Conservation (phyloP, 2,113 vertebrate genomes). For the Phylloscopus trochiloides region DNA sequence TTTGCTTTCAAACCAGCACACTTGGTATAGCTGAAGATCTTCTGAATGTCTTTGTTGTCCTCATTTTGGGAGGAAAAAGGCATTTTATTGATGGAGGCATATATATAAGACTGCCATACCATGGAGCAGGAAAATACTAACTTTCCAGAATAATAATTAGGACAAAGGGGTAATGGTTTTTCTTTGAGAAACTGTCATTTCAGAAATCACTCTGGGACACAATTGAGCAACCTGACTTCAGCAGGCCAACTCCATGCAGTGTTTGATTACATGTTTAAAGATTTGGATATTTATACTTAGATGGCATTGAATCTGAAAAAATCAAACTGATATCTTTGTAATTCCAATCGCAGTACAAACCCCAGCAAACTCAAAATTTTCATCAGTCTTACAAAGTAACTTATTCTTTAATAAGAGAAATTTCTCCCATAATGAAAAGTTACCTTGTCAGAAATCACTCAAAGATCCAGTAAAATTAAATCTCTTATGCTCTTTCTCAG, state of each 20-base stretch:
- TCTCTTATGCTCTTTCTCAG: background rate
- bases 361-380: background rate
- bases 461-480: background rate
- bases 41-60: background rate
- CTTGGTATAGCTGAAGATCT: background rate
- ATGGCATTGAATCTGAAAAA: background rate
- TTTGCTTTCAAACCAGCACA: too few species aligned
- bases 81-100: background rate
- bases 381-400: background rate
- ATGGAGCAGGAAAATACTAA: background rate
- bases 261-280: background rate
- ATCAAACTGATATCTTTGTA: background rate
- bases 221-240: background rate
- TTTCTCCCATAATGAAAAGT: background rate
- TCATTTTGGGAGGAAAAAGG: accelerated
- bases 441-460: background rate
- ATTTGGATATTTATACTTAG: background rate
- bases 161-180: background rate
- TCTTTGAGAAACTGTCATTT: background rate
- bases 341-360: background rate
- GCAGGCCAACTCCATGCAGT: accelerated
- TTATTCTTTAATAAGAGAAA: background rate
- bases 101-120: background rate
- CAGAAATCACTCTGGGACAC: background rate
- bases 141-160: background rate